Conservation (phyloP, 2,888 invertebrate genomes). For the Acanthoscelides obtectus region DNA sequence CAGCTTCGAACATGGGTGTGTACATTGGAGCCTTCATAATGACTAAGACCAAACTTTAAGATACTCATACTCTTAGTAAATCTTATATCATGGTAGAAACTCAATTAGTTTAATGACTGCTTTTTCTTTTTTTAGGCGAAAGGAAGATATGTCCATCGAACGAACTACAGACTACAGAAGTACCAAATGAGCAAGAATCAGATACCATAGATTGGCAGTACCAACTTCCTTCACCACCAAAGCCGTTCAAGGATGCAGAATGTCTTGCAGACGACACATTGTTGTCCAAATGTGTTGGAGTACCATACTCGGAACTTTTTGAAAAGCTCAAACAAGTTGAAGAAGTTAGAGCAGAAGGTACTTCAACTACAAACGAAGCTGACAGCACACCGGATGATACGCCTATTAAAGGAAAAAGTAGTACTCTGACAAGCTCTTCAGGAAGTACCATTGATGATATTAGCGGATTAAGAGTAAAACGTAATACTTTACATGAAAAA, state of each 20-base stretch:
- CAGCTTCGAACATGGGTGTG: not conserved
- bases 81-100: no score
- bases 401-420: not conserved
- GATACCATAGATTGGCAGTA: constrained; percentile 50
- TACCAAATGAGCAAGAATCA: not conserved
- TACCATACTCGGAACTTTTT: constrained; percentile 43
- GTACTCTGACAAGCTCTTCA: not conserved
- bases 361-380: not conserved
- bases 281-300: constrained; percentile 40
- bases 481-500: not conserved
- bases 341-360: constrained; percentile 16
- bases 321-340: constrained; percentile 41
- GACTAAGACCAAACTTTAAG: not conserved
- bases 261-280: constrained; percentile 30
- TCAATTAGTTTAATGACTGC: not conserved
- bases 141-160: not conserved
- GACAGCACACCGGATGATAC: not conserved
- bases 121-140: not conserved
- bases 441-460: not conserved
- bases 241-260: constrained; percentile 51
- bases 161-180: not conserved
- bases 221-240: constrained; percentile 57
- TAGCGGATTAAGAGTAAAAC: not conserved
- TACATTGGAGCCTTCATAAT: not conserved
- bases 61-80: not conserved